Base-by-base conservation (phyloP, 2,797 vertebrate genomes). In the Phalanger gymnotis region DNA sequence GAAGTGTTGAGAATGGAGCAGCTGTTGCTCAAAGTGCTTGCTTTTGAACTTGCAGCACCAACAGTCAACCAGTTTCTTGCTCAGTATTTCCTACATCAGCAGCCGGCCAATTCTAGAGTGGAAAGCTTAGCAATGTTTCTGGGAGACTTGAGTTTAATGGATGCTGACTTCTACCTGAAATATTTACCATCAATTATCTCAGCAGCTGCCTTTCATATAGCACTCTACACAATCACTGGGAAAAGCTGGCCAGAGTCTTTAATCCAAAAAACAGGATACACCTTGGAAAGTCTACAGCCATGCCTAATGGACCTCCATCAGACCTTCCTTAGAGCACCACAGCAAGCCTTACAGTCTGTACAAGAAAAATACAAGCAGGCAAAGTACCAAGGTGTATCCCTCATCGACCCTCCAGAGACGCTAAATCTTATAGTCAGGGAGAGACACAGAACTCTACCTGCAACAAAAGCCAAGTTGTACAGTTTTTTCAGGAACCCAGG, bases 1-100 rank as follows among this genome's bases (percentile, higher is more conserved):
- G 99, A 99, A 97, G 99, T 99, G 98, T 98, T 99, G 54, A 99
- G 99, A 98, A 99, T 99, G 99, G 99, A 99, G 98, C 99, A 99
- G 97, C 98, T 99, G 97, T 99, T 99, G 96, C 98, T 99, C 0
- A 99, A 99, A 98, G 99, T 99, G 95, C 99, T 99, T 61, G 99
- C 99, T 0, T 99, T 99, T 98, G 99, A 99, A 98, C 99, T 99
- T 97, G 99, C 99, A 0, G 99, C 99, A 54, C 99, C 99, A 66
- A 99, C 99, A 0, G 99, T 99, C 96, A 99, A 99, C 98, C 99
- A 99, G 98, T 99, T 99, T 98, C 99, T 99, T 98, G 99, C 99
- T 10, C 99, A 99, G 96, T 99, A 99, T 97, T 99, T 99, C 97
- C 98, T 99, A 3, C 98, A 99, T 47, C 98, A 98, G 91, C 98